A percentile compares a stretch with the other conserved stretches of the same genome.
These are phyloP conservation scores for Microplitis deprimator DNA, from an alignment of 2,888 invertebrate genomes.

Conservation along the genomic window DNA sequence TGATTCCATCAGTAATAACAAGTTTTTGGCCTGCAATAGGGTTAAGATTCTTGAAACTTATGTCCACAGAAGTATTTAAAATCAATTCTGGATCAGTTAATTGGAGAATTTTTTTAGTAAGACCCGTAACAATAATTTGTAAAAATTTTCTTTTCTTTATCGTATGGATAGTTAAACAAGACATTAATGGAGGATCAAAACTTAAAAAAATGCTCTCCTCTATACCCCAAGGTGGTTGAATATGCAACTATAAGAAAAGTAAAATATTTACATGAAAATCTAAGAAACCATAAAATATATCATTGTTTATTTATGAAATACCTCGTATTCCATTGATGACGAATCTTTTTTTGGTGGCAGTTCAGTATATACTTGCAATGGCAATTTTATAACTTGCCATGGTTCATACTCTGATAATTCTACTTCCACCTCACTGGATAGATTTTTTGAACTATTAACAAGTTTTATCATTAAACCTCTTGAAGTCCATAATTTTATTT, in stretches of 20 bases:
- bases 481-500: constrained; percentile 78
- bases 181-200: constrained; percentile 87
- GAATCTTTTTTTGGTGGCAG: constrained; percentile 81
- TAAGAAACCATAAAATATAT: constrained; percentile 20
- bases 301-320: constrained; percentile 54
- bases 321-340: constrained; percentile 82
- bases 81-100: constrained; percentile 69
- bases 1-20: constrained; percentile 82
- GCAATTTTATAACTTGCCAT: constrained; percentile 77
- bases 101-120: constrained; percentile 68
- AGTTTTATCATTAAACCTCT: constrained; percentile 78
- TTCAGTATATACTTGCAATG: constrained; percentile 80
- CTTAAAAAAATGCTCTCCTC: constrained; percentile 82
- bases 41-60: constrained; percentile 79
- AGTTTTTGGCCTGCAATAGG: constrained; percentile 76
- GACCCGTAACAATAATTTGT: constrained; percentile 82
- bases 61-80: constrained; percentile 76
- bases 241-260: constrained; percentile 74
- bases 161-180: constrained; percentile 87
- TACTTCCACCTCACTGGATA: constrained; percentile 62
- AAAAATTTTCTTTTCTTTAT: constrained; percentile 88
- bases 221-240: constrained; percentile 85
- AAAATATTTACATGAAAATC: constrained; percentile 25
- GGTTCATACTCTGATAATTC: constrained; percentile 72
- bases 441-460: constrained; percentile 65